Percentiles rank a stretch among this genome's conserved stretches.
These are phyloP conservation scores for Frankliniella intonsa DNA, from an alignment of 2,888 invertebrate species.

Conservation along the genomic window DNA sequence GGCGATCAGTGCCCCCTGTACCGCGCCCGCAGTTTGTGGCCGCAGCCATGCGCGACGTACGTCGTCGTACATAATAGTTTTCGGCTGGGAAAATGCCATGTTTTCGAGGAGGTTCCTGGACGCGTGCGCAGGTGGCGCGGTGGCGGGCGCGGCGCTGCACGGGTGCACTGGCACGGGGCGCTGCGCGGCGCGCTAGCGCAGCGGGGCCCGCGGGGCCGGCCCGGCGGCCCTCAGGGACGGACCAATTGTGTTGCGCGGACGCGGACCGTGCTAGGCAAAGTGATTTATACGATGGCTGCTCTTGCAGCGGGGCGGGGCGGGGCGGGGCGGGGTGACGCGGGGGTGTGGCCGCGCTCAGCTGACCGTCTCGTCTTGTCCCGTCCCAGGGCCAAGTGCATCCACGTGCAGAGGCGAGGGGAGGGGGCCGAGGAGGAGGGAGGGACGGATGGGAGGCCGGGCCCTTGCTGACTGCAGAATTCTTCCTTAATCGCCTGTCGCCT, in stretches of 20 bases:
- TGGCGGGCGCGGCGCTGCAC: background rate
- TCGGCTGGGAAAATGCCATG: no score
- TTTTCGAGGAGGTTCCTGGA: no score
- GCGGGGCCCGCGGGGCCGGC: background rate
- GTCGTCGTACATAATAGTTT: no score
- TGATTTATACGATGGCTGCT: conserved; percentile 8
- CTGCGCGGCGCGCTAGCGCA: background rate
- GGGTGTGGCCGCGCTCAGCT: background rate
- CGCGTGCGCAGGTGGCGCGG: no score
- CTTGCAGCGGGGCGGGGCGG: background rate
- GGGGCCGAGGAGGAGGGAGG: no score
- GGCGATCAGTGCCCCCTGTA: no score
- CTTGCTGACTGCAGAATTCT: no score
- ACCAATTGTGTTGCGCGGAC: conserved; percentile 3
- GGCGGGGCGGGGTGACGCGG: background rate
- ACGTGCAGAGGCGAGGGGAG: background rate
- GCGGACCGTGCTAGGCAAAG: background rate
- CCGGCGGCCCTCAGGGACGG: background rate
- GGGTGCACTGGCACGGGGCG: background rate
- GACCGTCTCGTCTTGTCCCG: background rate
- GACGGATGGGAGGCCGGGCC: no score
- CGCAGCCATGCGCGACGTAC: background rate
- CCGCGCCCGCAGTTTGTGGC: background rate
- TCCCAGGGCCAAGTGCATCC: conserved; percentile 19
- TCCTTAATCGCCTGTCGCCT: no score